phyloP scores from a whole-genome alignment of 2,888 invertebrate species.

The Torymus texanus region DNA sequence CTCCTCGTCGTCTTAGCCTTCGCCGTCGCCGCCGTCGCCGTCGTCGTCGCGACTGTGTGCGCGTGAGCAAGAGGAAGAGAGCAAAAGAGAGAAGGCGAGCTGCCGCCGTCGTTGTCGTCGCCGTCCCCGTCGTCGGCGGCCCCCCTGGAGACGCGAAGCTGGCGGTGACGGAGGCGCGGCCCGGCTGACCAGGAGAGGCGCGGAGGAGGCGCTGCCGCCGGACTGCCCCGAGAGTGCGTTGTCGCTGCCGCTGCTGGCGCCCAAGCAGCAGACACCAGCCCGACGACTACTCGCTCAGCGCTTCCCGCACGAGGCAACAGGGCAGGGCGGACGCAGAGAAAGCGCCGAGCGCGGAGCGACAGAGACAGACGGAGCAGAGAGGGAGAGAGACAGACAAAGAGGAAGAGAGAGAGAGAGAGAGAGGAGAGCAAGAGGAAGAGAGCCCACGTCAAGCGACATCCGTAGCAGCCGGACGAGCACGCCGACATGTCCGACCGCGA shows the following conservation, averaged over 20 bases:
- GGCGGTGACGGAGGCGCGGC: too few species aligned
- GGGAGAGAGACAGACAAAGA: slow-evolving; percentile 29
- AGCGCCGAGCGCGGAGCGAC: slow-evolving; percentile 57
- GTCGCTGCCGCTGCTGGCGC: too few species aligned
- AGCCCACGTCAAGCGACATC: slow-evolving; percentile 11
- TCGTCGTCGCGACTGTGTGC: neutral
- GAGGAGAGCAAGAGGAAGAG: slow-evolving; percentile 21
- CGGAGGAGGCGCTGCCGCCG: too few species aligned
- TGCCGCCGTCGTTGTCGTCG: neutral
- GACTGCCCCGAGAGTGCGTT: too few species aligned
- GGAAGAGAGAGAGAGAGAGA: slow-evolving; percentile 21
- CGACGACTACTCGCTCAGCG: too few species aligned
- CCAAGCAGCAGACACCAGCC: too few species aligned
- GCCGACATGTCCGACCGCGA: slow-evolving; percentile 73
- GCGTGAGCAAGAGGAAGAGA: neutral
- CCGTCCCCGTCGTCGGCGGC: neutral
- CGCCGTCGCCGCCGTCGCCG: slow-evolving; percentile 14
- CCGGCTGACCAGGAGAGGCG: too few species aligned
- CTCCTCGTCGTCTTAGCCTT: neutral
- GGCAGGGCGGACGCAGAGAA: too few species aligned
- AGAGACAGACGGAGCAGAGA: slow-evolving; percentile 18
- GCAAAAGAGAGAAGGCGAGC: neutral
- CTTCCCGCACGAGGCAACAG: slow-evolving; percentile 2
- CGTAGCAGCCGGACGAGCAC: slow-evolving; percentile 21
- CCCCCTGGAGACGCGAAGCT: neutral